phyloP scores from a whole-genome alignment of 2,888 invertebrate genomes.

The Eilema caniola region DNA sequence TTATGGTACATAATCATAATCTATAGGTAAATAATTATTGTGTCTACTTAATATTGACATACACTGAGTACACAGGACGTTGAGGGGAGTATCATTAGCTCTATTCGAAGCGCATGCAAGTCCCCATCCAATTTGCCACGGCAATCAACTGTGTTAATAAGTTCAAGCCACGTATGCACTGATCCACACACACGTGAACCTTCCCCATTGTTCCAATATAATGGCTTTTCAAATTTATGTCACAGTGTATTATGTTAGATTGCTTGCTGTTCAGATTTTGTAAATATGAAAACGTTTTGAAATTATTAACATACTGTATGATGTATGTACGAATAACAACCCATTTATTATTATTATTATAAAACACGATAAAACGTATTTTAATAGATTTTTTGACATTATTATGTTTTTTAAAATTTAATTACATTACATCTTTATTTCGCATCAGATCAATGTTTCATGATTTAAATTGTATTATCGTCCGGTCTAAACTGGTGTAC shows the following conservation, averaged over 20 bases:
- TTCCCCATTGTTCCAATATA: slow-evolving; percentile 30
- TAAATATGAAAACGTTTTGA: background rate
- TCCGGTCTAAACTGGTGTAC: no score
- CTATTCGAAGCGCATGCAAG: slow-evolving; percentile 60
- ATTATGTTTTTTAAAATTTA: no score
- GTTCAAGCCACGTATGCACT: slow-evolving; percentile 60
- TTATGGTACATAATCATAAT: background rate
- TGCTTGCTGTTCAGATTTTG: slow-evolving; percentile 5
- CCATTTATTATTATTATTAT: background rate
- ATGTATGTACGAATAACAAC: no score
- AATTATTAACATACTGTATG: background rate
- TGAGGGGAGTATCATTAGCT: slow-evolving; percentile 57
- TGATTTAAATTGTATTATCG: no score
- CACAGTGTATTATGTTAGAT: slow-evolving; percentile 7
- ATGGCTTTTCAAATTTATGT: slow-evolving; percentile 25
- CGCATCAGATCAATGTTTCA: no score
- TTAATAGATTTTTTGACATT: no score
- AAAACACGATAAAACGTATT: no score
- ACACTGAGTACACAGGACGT: slow-evolving; percentile 44
- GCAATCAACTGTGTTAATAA: slow-evolving; percentile 77
- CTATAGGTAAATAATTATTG: slow-evolving; percentile 9
- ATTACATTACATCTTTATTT: no score
- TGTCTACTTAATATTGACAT: slow-evolving; percentile 11
- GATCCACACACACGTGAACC: slow-evolving; percentile 57
- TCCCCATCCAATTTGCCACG: slow-evolving; percentile 73